Evolutionary conservation across 2,888 invertebrate species (phyloP).

Genomic region (Heliconius ethilla): DNA sequence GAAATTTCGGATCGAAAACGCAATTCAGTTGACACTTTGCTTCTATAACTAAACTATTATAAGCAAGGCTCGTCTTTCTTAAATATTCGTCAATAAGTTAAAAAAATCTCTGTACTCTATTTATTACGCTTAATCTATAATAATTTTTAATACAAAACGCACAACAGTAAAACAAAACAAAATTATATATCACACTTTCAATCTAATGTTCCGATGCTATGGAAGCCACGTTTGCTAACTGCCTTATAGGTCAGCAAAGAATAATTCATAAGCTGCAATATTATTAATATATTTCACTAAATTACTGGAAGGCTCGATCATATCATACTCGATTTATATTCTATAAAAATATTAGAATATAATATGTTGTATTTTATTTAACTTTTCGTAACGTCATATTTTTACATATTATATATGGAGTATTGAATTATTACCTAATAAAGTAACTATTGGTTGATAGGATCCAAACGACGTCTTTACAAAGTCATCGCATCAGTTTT

Average conservation of each 20-base stretch:
- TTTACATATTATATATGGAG: slow-evolving; percentile 74
- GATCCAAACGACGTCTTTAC: slow-evolving; percentile 54
- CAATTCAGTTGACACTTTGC: slow-evolving; percentile 59
- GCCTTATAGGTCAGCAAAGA: slow-evolving; percentile 76
- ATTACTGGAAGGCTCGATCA: slow-evolving; percentile 82
- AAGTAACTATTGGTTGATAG: slow-evolving; percentile 50
- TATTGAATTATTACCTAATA: slow-evolving; percentile 54
- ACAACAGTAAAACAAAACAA: slow-evolving; percentile 80
- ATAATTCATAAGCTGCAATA: slow-evolving; percentile 71
- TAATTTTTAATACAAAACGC: slow-evolving; percentile 75
- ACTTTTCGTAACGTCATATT: slow-evolving; percentile 66
- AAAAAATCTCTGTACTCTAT: slow-evolving; percentile 64
- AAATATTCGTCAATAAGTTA: slow-evolving; percentile 78
- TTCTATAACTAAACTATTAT: slow-evolving; percentile 76
- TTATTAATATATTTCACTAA: slow-evolving; percentile 71
- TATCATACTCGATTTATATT: slow-evolving; percentile 77
- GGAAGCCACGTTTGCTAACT: slow-evolving; percentile 70
- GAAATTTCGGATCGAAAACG: slow-evolving; percentile 55
- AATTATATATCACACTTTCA: slow-evolving; percentile 79
- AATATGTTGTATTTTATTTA: slow-evolving; percentile 59
- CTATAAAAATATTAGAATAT: slow-evolving; percentile 82
- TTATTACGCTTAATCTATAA: slow-evolving; percentile 67
- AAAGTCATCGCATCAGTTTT: slow-evolving; percentile 52
- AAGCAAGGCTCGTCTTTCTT: slow-evolving; percentile 82
- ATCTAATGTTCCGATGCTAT: slow-evolving; percentile 66